phyloP scores from a whole-genome alignment of 2,797 vertebrate genomes.

The Danio aesculapii region DNA sequence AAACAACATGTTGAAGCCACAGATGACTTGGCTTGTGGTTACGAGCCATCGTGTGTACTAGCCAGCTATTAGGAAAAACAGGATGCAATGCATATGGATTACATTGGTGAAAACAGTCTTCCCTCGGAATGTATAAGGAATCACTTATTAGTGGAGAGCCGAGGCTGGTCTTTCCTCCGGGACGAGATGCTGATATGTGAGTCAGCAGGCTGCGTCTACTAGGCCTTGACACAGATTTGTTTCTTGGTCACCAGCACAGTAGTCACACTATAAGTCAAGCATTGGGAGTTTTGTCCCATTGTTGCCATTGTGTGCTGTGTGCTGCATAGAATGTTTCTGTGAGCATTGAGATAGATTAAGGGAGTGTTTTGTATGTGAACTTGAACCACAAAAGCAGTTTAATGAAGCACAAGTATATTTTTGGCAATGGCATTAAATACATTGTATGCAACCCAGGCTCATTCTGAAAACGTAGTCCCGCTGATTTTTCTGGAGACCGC shows the following conservation, averaged over 20 bases:
- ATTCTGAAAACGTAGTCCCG: too few species aligned
- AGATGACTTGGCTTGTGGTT: slow-evolving; percentile 58
- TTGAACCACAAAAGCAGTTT: too few species aligned
- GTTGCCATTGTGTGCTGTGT: slow-evolving; percentile 23
- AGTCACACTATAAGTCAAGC: slow-evolving; percentile 9
- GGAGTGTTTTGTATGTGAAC: background rate
- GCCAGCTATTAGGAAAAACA: slow-evolving; percentile 59
- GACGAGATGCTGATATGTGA: slow-evolving; percentile 44
- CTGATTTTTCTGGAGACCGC: too few species aligned
- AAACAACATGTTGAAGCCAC: slow-evolving; percentile 63
- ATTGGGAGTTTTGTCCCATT: slow-evolving; percentile 37
- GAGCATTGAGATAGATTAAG: background rate
- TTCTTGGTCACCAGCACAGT: slow-evolving; percentile 55
- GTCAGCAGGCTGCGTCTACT: slow-evolving; percentile 55
- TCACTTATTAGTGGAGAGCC: background rate
- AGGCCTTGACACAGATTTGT: slow-evolving; percentile 54
- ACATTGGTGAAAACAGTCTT: slow-evolving; percentile 34
- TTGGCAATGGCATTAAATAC: too few species aligned
- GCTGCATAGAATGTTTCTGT: too few species aligned
- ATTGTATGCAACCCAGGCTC: too few species aligned
- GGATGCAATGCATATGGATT: slow-evolving; percentile 61
- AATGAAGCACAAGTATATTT: too few species aligned
- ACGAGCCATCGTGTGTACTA: slow-evolving; percentile 53
- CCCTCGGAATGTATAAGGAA: slow-evolving; percentile 38
- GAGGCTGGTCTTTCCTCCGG: slow-evolving; percentile 31